Percentiles rank a stretch among this genome's conserved stretches.
phyloP scores from a whole-genome alignment of 2,113 vertebrate genomes.

The Genyomyrus donnyi region DNA sequence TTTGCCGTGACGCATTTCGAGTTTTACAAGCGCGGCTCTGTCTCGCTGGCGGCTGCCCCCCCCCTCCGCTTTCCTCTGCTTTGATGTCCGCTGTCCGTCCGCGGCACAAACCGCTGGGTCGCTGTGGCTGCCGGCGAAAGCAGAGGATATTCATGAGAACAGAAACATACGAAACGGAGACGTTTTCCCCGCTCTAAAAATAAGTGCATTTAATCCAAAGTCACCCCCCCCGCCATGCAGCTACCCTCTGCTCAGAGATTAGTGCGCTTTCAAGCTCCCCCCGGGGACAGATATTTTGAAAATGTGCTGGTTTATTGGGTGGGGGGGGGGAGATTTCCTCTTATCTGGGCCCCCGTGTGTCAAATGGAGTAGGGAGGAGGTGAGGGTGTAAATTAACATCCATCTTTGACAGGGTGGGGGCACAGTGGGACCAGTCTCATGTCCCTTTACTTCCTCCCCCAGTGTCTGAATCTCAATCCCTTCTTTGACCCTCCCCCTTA shows the following conservation, averaged over 20 bases:
- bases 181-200: slow-evolving; percentile 7
- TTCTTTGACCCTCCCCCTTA: neutral
- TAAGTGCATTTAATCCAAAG: slow-evolving; percentile 16
- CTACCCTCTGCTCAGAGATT: neutral
- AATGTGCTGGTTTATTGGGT: neutral
- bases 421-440: neutral
- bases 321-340: neutral
- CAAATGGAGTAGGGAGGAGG: neutral
- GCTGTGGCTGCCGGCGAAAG: neutral
- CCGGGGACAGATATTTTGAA: neutral
- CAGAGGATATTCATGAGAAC: neutral
- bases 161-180: neutral
- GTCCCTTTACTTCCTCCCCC: neutral
- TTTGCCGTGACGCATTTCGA: neutral
- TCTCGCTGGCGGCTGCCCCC: neutral
- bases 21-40: neutral
- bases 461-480: neutral
- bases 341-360: neutral
- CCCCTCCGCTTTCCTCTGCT: neutral
- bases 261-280: neutral
- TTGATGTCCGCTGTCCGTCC: neutral
- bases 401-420: neutral
- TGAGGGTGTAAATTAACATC: neutral
- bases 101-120: neutral
- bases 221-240: neutral